phyloP scores from a whole-genome alignment of 2,113 vertebrate genomes.

The Leptodactylus fuscus region DNA sequence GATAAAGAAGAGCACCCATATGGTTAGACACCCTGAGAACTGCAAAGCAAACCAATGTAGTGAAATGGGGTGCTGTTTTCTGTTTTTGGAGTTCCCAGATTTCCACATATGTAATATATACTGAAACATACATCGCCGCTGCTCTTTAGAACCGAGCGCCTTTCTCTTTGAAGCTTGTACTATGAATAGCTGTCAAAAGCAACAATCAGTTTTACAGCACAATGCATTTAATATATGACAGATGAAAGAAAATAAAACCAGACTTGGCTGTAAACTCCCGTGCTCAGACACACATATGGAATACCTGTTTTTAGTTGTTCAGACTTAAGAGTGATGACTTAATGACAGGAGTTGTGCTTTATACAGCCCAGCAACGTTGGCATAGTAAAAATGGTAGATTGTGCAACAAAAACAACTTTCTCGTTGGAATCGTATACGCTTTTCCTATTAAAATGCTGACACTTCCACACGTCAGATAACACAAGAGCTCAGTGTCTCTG shows the following conservation, averaged over 20 bases:
- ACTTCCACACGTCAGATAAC: slow-evolving; percentile 44
- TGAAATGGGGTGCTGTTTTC: neutral
- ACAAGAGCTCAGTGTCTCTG: slow-evolving; percentile 13
- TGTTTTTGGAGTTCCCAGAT: neutral
- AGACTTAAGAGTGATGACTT: neutral
- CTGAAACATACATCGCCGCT: neutral
- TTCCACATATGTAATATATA: neutral
- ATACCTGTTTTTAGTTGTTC: neutral
- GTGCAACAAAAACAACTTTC: neutral
- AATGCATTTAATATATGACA: slow-evolving; percentile 9
- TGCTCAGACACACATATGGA: slow-evolving; percentile 1
- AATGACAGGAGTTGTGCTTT: neutral
- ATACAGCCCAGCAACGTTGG: neutral
- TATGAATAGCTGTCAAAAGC: slow-evolving; percentile 15
- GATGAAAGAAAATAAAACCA: slow-evolving; percentile 13
- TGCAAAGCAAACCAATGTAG: neutral
- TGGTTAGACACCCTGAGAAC: neutral
- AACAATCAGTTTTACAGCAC: slow-evolving; percentile 14
- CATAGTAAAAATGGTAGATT: neutral
- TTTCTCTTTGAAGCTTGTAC: neutral
- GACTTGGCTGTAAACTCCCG: neutral
- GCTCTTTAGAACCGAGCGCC: neutral
- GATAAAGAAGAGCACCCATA: neutral
- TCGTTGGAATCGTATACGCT: neutral
- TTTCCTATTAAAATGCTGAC: slow-evolving; percentile 26